phyloP scores from a whole-genome alignment of 2,113 vertebrate species.

The Sinocyclocheilus maitianheensis region DNA sequence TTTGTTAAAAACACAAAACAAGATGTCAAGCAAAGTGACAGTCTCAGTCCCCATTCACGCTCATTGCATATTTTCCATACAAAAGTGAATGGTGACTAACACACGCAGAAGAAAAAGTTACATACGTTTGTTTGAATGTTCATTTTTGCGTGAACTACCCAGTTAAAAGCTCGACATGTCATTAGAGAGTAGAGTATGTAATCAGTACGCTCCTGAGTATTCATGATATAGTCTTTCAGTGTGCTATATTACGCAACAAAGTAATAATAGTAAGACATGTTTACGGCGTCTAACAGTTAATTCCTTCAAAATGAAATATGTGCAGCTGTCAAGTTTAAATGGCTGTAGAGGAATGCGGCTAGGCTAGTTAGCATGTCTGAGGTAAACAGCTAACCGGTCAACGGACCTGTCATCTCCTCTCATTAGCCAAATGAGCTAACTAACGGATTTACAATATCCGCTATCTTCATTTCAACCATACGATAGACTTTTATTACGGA shows the following conservation, averaged over 20 bases:
- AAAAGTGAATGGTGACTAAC: neutral
- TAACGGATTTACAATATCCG: neutral
- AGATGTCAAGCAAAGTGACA: neutral
- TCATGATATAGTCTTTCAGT: neutral
- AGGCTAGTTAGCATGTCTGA: constrained; percentile 36
- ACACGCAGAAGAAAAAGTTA: neutral
- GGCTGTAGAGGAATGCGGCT: constrained; percentile 18
- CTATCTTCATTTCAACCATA: neutral
- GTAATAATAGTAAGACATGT: neutral
- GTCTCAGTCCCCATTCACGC: neutral
- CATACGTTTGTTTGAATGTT: no score
- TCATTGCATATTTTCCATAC: neutral
- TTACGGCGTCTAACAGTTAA: neutral
- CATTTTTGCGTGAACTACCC: neutral
- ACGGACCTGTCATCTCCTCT: constrained; percentile 11
- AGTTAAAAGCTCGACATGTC: neutral
- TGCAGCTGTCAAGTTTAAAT: neutral
- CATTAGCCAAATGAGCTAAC: neutral
- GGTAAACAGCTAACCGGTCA: constrained; percentile 38
- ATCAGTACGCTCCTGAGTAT: neutral
- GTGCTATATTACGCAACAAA: neutral
- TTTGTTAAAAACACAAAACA: neutral
- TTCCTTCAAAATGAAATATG: neutral
- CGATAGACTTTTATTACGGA: neutral
- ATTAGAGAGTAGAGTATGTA: neutral